A percentile compares a stretch with the other conserved stretches of the same genome.
Conservation (phyloP, 2,113 vertebrate genomes). For the Peromyscus californicus region DNA sequence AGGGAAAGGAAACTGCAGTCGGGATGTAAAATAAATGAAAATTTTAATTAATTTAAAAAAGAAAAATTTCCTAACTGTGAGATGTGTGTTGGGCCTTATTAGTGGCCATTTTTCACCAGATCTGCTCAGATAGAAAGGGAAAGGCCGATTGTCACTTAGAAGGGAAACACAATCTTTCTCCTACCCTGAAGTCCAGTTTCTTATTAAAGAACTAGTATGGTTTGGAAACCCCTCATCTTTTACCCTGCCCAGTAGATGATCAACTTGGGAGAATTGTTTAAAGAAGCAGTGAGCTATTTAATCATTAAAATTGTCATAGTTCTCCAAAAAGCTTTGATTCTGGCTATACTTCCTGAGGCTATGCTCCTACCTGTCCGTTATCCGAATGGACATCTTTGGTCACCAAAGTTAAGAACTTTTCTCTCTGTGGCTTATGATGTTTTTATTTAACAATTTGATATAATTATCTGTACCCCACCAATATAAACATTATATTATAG, state of each 20-base stretch:
- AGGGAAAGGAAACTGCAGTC: no score
- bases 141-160: neutral
- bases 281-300: neutral
- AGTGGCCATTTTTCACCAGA: neutral
- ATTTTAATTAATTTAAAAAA: neutral
- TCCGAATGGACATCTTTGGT: neutral
- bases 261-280: neutral
- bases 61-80: neutral
- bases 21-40: neutral
- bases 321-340: neutral
- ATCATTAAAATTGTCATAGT: neutral
- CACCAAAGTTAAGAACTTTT: neutral
- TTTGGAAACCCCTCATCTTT: neutral
- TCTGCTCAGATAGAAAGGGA: neutral
- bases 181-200: neutral
- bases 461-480: neutral
- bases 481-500: slow-evolving; percentile 5
- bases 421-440: neutral
- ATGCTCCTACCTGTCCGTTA: neutral
- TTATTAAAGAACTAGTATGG: neutral
- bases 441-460: slow-evolving; percentile 54
- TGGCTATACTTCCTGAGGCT: neutral
- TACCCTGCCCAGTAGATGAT: neutral
- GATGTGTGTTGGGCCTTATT: neutral
- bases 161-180: neutral